Evolutionary conservation across 2,888 invertebrate species (phyloP).

Genomic region (Pyrgus malvae): DNA sequence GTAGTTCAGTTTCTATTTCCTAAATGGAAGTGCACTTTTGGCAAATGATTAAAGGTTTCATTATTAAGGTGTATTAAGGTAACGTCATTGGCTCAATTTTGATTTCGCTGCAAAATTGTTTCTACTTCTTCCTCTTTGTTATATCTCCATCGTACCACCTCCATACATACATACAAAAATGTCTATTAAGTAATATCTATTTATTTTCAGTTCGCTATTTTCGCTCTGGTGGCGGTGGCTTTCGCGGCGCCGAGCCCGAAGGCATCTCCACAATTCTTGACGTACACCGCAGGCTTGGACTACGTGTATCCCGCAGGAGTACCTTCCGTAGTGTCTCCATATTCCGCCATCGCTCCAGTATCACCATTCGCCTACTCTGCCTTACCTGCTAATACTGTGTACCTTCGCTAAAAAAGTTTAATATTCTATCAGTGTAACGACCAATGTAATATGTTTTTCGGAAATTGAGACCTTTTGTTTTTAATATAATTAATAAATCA

Average conservation of each 20-base stretch:
- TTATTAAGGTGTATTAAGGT: too few species aligned
- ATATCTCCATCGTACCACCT: too few species aligned
- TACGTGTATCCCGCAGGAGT: constrained; percentile 51
- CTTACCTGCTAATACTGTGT: constrained; percentile 42
- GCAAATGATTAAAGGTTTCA: too few species aligned
- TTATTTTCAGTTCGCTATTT: constrained; percentile 66
- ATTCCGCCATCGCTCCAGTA: constrained; percentile 38
- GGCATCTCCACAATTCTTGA: constrained; percentile 48
- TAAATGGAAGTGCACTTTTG: too few species aligned
- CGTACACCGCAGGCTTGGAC: constrained; percentile 54
- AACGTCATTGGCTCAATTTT: too few species aligned
- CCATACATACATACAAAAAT: too few species aligned
- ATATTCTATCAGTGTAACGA: background rate
- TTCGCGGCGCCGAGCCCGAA: constrained; percentile 68
- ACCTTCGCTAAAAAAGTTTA: constrained; percentile 39
- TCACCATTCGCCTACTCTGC: constrained; percentile 51
- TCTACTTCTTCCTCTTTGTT: too few species aligned
- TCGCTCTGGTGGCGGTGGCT: constrained; percentile 75
- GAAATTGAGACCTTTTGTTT: background rate
- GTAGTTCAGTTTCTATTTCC: too few species aligned
- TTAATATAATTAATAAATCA: constrained; percentile 4
- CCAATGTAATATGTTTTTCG: background rate
- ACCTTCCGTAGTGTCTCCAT: constrained; percentile 49
- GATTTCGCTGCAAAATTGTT: too few species aligned
- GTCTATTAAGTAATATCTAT: background rate